Percentiles rank a stretch among this genome's conserved stretches.
phyloP scores from a whole-genome alignment of 1,140 invertebrate genomes.

The Drosophila tani region DNA sequence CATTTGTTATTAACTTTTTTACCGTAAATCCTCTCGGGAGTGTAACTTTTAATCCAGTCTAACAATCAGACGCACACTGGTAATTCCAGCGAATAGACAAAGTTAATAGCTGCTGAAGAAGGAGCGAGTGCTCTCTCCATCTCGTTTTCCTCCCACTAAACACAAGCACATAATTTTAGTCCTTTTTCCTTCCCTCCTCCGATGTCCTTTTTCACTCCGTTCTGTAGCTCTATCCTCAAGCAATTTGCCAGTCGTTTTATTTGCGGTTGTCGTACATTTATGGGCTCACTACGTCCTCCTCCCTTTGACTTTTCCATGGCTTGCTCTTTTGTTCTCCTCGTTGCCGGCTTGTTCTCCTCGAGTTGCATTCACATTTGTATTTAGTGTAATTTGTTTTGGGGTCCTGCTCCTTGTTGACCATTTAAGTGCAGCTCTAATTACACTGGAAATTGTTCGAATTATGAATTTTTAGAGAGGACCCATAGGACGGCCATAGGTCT shows the following conservation, averaged over 20 bases:
- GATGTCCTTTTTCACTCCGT: constrained; percentile 1
- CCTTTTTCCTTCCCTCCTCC: background rate
- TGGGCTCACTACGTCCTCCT: constrained; percentile 25
- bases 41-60: constrained; percentile 40
- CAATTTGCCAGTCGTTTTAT: constrained; percentile 81
- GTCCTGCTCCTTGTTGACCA: constrained; percentile 74
- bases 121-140: background rate
- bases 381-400: constrained; percentile 71
- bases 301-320: constrained; percentile 11
- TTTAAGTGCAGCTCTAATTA: constrained; percentile 80
- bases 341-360: constrained; percentile 10
- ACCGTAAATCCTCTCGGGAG: background rate
- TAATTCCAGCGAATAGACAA: constrained; percentile 43
- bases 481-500: background rate
- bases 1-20: background rate
- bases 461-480: constrained; percentile 38
- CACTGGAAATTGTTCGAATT: constrained; percentile 72
- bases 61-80: constrained; percentile 23
- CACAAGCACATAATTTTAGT: constrained; percentile 73
- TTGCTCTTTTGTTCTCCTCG: constrained; percentile 41
- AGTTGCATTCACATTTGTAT: constrained; percentile 46
- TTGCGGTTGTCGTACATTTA: constrained; percentile 81
- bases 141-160: constrained; percentile 4
- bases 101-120: constrained; percentile 57
- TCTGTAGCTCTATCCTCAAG: constrained; percentile 33